Conservation (phyloP, 2,113 vertebrate species). For the Sylvilagus bachmani region DNA sequence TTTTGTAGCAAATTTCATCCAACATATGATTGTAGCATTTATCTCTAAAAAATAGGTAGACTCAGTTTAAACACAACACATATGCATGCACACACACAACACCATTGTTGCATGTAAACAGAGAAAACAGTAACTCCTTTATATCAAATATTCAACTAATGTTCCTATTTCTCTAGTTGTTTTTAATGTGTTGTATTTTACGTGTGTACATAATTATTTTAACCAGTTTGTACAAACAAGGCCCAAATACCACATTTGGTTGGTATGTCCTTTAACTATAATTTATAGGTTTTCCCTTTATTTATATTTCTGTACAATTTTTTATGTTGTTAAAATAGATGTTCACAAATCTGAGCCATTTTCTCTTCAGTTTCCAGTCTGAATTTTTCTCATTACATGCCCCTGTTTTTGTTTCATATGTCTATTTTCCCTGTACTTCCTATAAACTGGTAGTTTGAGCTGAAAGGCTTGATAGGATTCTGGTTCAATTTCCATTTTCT, state of each 20-base stretch:
- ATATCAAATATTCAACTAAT: not conserved
- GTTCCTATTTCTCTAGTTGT: not conserved
- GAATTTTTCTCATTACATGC: not conserved
- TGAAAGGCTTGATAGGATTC: not conserved
- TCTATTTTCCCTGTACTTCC: not conserved
- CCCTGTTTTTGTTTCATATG: not conserved
- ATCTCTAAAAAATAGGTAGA: not conserved
- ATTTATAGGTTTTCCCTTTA: not conserved
- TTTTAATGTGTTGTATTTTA: not conserved
- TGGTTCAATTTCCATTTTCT: not conserved
- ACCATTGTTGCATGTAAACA: not conserved
- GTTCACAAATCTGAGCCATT: not conserved
- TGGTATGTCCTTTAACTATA: not conserved
- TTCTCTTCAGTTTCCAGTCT: not conserved
- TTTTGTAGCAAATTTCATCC: conserved; percentile 36
- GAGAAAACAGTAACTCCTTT: not conserved
- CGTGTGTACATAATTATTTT: not conserved
- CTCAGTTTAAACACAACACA: conserved; percentile 16
- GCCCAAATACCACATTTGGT: not conserved
- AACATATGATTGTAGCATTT: not conserved
- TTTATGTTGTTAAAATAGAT: not conserved
- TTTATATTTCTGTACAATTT: not conserved
- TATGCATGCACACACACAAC: not conserved
- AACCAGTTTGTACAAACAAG: not conserved
- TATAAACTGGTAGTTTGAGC: not conserved